Evolutionary conservation across 2,888 invertebrate genomes (phyloP).

Genomic region (Heterodera filipjevi): DNA sequence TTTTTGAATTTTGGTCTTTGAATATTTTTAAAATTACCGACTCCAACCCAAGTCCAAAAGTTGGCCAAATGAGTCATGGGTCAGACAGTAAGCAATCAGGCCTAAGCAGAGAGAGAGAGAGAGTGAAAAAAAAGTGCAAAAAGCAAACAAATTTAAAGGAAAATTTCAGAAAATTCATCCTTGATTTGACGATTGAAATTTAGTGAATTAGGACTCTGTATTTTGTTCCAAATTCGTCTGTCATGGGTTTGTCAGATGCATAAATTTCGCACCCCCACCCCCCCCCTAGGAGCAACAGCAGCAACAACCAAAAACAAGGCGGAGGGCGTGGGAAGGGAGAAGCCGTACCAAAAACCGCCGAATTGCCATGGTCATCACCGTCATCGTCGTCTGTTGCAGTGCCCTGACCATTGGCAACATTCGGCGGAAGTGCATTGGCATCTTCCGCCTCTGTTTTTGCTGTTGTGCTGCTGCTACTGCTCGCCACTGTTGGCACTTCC

Average conservation of each 20-base stretch:
- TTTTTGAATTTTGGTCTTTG: not conserved
- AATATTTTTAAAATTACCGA: slow-evolving; percentile 38
- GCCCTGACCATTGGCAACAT: not conserved
- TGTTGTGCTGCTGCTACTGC: not conserved
- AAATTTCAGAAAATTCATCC: too few species aligned
- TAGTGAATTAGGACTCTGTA: too few species aligned
- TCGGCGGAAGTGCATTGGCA: too few species aligned
- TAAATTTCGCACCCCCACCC: too few species aligned
- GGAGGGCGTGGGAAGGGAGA: too few species aligned
- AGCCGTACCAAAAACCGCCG: slow-evolving; percentile 1
- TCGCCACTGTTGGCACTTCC: too few species aligned
- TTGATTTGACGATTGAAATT: too few species aligned
- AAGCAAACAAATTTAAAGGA: too few species aligned
- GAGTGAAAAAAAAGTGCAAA: not conserved
- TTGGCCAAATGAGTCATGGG: slow-evolving; percentile 37
- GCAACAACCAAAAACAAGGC: too few species aligned
- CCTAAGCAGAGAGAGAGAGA: slow-evolving; percentile 30
- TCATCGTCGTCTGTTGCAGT: not conserved
- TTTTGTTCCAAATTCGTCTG: too few species aligned
- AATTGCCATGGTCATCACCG: not conserved
- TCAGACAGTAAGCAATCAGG: slow-evolving; percentile 40
- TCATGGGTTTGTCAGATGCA: too few species aligned
- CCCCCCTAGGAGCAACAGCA: not conserved
- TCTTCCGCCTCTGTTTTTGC: too few species aligned
- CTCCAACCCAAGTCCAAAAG: slow-evolving; percentile 49